Conservation (phyloP, 2,888 invertebrate species). For the Nasonia oneida region DNA sequence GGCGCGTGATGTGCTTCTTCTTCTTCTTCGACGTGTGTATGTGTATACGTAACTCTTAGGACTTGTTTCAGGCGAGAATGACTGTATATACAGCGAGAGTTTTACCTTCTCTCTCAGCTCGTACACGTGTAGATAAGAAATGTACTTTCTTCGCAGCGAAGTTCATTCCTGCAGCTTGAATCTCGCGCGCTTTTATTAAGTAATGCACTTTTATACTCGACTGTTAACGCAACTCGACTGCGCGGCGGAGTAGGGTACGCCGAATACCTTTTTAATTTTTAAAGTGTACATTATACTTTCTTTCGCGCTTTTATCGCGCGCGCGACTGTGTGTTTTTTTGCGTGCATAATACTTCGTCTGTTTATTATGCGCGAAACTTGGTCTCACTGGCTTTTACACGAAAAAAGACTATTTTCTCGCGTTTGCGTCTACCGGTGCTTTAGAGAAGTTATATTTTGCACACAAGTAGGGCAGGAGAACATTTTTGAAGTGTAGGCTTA, state of each 20-base stretch:
- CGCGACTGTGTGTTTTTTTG: not conserved
- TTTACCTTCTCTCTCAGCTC: not conserved
- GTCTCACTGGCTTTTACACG: not conserved
- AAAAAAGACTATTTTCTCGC: constrained; percentile 5
- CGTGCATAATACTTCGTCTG: constrained; percentile 15
- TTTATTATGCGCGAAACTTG: constrained; percentile 26
- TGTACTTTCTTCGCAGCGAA: not conserved
- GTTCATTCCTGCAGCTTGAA: not conserved
- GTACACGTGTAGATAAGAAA: not conserved
- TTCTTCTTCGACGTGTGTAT: not conserved
- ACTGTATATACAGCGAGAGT: not conserved
- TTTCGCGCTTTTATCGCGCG: not conserved
- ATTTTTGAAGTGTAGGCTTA: not conserved
- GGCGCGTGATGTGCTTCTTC: not conserved
- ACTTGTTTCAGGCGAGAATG: not conserved
- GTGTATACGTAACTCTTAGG: not conserved
- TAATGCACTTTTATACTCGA: not conserved
- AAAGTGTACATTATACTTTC: not conserved
- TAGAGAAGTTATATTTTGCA: not conserved
- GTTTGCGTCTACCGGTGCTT: not conserved
- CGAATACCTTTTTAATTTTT: constrained; percentile 16
- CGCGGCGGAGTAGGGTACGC: not conserved
- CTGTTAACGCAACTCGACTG: not conserved
- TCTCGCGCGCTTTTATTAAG: not conserved
- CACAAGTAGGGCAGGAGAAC: not conserved